phyloP scores from a whole-genome alignment of 2,888 invertebrate genomes.

The Camponotus fellah region DNA sequence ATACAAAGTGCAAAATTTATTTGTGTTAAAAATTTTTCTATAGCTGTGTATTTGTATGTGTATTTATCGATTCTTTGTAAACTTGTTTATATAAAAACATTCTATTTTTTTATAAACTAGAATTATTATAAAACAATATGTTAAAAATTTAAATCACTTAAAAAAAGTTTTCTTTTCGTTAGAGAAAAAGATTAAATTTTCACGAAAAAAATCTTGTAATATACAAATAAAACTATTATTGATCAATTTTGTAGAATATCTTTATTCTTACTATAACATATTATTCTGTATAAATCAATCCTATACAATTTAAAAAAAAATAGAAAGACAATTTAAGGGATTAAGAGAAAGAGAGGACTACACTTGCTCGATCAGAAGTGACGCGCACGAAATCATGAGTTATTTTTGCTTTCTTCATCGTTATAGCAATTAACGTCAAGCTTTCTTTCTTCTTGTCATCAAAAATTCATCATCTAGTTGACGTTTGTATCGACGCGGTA shows the following conservation, averaged over 20 bases:
- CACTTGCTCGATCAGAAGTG: background rate
- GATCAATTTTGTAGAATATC: background rate
- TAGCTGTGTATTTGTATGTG: background rate
- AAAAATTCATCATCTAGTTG: constrained; percentile 19
- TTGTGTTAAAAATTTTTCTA: background rate
- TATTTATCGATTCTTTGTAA: background rate
- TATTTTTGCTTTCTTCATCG: constrained; percentile 6
- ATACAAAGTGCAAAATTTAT: background rate
- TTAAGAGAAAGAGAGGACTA: background rate
- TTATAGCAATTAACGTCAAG: constrained; percentile 32
- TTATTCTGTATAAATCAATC: background rate
- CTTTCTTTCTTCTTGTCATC: background rate
- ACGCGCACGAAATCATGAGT: background rate
- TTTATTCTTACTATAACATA: background rate
- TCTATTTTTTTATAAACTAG: too few species aligned
- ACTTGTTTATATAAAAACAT: background rate
- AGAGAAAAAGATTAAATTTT: background rate
- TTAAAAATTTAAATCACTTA: background rate
- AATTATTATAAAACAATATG: too few species aligned
- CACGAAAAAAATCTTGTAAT: background rate
- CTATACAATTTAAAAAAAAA: background rate
- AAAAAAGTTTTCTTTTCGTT: background rate
- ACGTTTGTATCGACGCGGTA: background rate
- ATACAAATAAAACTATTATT: background rate
- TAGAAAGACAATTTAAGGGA: background rate